phyloP scores from a whole-genome alignment of 2,113 vertebrate genomes.

The Suricata suricatta region DNA sequence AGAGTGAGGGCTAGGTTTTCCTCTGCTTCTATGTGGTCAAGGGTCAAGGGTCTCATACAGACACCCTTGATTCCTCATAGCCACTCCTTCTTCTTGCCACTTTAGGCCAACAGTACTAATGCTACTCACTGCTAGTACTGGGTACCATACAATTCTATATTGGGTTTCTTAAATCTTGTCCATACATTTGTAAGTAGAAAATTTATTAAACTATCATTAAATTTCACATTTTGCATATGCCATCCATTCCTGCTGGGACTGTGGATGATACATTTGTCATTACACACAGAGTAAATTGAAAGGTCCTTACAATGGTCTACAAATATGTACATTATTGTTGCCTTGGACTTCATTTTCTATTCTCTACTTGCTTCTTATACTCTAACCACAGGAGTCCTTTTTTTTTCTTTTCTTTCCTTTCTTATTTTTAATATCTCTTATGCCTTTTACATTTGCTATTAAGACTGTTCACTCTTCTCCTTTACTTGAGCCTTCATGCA shows the following conservation, averaged over 20 bases:
- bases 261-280: background rate
- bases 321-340: background rate
- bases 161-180: background rate
- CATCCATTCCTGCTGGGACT: background rate
- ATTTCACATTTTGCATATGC: background rate
- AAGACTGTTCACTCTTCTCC: background rate
- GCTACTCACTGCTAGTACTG: background rate
- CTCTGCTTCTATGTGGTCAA: background rate
- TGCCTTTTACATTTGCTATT: background rate
- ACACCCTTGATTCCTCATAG: background rate
- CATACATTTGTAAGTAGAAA: background rate
- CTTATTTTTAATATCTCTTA: background rate
- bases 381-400: background rate
- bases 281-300: background rate
- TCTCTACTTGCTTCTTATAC: background rate
- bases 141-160: background rate
- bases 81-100: background rate
- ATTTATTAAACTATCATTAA: background rate
- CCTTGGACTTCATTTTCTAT: background rate
- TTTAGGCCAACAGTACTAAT: background rate
- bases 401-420: background rate
- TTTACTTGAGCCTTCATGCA: background rate
- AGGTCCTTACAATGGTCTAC: background rate
- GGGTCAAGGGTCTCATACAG: background rate
- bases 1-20: background rate